phyloP scores from a whole-genome alignment of 2,797 vertebrate species.

The Dallia pectoralis region DNA sequence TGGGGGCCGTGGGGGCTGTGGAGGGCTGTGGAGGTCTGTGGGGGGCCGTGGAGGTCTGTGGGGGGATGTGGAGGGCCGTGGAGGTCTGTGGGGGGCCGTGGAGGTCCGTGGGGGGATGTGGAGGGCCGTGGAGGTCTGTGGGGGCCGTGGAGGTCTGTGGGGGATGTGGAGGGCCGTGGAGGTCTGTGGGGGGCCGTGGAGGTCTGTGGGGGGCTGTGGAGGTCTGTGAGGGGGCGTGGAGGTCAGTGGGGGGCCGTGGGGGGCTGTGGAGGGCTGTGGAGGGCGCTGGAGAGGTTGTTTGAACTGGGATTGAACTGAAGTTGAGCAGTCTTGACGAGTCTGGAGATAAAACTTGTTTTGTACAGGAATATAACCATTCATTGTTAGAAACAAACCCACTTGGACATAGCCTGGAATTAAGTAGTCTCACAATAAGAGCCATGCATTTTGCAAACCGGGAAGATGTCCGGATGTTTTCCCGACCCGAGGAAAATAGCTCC shows the following conservation, averaged over 20 bases:
- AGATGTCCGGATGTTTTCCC: neutral
- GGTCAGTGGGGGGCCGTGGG: neutral
- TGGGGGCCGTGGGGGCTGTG: too few species aligned
- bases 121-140: conserved; percentile 8
- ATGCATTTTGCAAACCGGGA: neutral
- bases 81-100: neutral
- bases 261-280: neutral
- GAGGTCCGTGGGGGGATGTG: neutral
- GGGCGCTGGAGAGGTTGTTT: neutral
- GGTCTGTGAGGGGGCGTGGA: too few species aligned
- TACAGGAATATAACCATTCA: neutral
- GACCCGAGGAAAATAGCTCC: neutral
- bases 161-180: conserved; percentile 9
- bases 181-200: neutral
- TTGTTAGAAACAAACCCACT: neutral
- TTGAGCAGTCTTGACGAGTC: neutral
- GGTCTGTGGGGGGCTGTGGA: too few species aligned
- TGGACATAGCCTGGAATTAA: neutral
- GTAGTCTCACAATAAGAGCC: neutral
- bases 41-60: neutral
- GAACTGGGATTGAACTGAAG: neutral
- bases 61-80: conserved; percentile 10
- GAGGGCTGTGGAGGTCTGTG: conserved; percentile 10
- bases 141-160: neutral
- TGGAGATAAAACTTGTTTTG: neutral